These are phyloP conservation scores for Drosophila acutilabella DNA, from an alignment of 2,888 invertebrate species.

Conservation along the genomic window DNA sequence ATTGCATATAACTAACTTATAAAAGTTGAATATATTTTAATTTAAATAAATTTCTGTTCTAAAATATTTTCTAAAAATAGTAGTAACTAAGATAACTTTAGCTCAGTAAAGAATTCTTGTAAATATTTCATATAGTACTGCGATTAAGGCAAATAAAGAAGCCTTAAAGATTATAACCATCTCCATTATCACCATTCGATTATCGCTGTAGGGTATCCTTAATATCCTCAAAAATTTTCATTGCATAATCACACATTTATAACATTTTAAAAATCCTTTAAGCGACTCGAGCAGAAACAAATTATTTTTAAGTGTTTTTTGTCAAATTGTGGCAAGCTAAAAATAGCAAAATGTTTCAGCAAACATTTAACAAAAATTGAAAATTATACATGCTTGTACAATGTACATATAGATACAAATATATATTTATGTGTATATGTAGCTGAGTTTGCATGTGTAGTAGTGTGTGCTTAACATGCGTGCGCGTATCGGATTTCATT, in stretches of 20 bases:
- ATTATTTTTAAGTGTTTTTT: constrained; percentile 43
- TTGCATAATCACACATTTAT: constrained; percentile 4
- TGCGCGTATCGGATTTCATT: constrained; percentile 64
- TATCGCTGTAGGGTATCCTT: too few relatives aligned
- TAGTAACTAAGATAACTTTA: too few relatives aligned
- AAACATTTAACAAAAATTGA: constrained; percentile 67
- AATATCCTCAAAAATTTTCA: background rate
- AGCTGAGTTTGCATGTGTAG: constrained; percentile 3
- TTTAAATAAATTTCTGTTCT: too few relatives aligned
- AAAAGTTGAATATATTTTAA: background rate
- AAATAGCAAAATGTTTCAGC: constrained; percentile 60
- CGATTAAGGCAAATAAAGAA: too few relatives aligned
- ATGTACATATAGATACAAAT: background rate
- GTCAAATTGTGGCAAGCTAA: constrained; percentile 50
- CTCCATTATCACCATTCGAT: too few relatives aligned
- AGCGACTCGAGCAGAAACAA: constrained; percentile 4
- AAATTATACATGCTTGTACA: constrained; percentile 32
- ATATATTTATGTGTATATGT: constrained; percentile 5
- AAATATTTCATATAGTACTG: too few relatives aligned
- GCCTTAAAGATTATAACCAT: too few relatives aligned
- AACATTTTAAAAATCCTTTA: constrained; percentile 4
- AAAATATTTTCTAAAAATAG: too few relatives aligned
- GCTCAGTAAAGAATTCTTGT: too few relatives aligned
- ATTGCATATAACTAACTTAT: too few relatives aligned
- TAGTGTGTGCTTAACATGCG: constrained; percentile 34